Percentiles rank a stretch among this genome's conserved stretches.
phyloP scores from a whole-genome alignment of 2,888 invertebrate species.

The Branchellion lobata region DNA sequence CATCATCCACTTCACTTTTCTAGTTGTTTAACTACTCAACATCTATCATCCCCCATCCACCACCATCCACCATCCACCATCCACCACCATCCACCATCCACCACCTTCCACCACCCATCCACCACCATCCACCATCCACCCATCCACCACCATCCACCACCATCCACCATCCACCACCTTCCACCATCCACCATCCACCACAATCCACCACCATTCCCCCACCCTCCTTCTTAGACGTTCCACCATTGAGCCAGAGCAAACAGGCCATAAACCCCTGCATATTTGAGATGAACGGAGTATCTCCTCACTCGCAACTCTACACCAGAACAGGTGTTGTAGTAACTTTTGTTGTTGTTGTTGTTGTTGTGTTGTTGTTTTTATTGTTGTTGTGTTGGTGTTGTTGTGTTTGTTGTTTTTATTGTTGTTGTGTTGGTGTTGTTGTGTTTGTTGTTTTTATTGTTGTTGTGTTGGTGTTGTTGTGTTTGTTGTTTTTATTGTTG shows the following conservation, averaged over 20 bases:
- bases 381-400: too few species aligned
- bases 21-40: too few species aligned
- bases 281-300: conserved; percentile 39
- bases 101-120: not conserved
- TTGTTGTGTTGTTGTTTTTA: not conserved
- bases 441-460: too few species aligned
- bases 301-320: conserved; percentile 43
- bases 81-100: not conserved
- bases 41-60: not conserved
- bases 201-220: not conserved
- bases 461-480: too few species aligned
- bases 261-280: conserved; percentile 1
- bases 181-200: not conserved
- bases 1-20: too few species aligned
- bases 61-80: not conserved
- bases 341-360: too few species aligned
- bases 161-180: not conserved
- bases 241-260: conserved; percentile 10
- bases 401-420: too few species aligned
- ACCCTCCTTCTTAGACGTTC: conserved; percentile 20
- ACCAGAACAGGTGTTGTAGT: conserved; percentile 33
- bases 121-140: not conserved
- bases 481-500: too few species aligned
- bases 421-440: too few species aligned
- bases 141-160: not conserved